Evolutionary conservation across 2,797 vertebrate species (phyloP).

Genomic region (Buceros bicornis): DNA sequence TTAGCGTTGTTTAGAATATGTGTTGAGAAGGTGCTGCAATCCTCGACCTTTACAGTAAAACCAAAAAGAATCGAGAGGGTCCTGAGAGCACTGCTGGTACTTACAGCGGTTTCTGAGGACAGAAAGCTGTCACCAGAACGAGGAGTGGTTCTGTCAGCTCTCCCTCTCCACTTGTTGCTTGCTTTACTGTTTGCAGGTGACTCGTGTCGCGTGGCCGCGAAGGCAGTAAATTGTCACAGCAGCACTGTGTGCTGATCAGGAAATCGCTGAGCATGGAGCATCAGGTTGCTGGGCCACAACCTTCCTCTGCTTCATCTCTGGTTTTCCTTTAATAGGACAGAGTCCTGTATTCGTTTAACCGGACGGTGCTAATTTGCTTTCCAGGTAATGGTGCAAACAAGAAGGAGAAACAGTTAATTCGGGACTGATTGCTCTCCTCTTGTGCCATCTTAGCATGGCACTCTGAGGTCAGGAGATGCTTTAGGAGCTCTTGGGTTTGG

Average conservation of each 20-base stretch:
- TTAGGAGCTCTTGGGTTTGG: background rate
- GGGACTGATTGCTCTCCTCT: background rate
- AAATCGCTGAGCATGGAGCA: background rate
- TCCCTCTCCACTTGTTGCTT: background rate
- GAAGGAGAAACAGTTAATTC: background rate
- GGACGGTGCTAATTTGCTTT: background rate
- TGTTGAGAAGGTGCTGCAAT: background rate
- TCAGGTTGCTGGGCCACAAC: constrained; percentile 24
- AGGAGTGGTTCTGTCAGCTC: background rate
- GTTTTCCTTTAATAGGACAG: background rate
- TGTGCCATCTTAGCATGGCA: fast-evolving
- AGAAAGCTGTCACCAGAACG: background rate
- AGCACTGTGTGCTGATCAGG: background rate
- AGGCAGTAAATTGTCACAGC: background rate
- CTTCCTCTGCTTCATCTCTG: background rate
- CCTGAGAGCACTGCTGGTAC: background rate
- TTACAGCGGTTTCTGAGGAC: background rate
- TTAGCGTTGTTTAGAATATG: background rate
- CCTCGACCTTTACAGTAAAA: background rate
- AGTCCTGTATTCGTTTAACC: background rate
- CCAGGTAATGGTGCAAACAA: background rate
- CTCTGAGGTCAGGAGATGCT: background rate
- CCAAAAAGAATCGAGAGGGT: background rate
- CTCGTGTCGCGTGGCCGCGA: fast-evolving
- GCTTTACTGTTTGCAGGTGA: background rate